phyloP scores from a whole-genome alignment of 2,888 invertebrate genomes.

The Acleris emargana region DNA sequence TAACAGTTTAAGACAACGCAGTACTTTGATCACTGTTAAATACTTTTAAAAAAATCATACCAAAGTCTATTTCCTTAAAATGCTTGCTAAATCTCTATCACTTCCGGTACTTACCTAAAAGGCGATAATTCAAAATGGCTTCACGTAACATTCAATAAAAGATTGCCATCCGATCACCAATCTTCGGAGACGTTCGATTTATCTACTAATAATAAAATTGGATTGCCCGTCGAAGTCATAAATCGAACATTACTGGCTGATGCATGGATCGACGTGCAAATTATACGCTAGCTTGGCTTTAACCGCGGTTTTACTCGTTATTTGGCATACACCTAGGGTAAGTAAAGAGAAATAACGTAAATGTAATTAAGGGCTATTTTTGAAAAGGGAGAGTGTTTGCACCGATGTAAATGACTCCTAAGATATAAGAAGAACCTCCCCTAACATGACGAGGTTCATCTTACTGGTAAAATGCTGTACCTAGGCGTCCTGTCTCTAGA shows the following conservation, averaged over 20 bases:
- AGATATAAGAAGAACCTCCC: no score
- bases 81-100: background rate
- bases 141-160: conserved; percentile 31
- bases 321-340: background rate
- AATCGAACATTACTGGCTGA: conserved; percentile 35
- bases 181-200: conserved; percentile 33
- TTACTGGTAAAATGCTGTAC: no score
- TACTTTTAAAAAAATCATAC: background rate
- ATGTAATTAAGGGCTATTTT: background rate
- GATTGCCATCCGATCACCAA: conserved; percentile 30
- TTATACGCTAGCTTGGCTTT: conserved; percentile 22
- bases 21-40: no score
- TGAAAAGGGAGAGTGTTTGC: background rate
- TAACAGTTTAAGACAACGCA: no score
- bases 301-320: conserved; percentile 1
- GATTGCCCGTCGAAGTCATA: conserved; percentile 19
- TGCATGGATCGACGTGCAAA: conserved; percentile 31
- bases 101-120: conserved; percentile 14
- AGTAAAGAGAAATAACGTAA: background rate
- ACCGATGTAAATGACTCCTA: no score
- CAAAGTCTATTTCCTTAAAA: background rate
- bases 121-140: conserved; percentile 30
- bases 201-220: conserved; percentile 36
- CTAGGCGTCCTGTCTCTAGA: no score
- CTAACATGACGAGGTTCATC: no score